Base-by-base conservation (phyloP, 2,797 vertebrate genomes). In the Pipistrellus pygmaeus region DNA sequence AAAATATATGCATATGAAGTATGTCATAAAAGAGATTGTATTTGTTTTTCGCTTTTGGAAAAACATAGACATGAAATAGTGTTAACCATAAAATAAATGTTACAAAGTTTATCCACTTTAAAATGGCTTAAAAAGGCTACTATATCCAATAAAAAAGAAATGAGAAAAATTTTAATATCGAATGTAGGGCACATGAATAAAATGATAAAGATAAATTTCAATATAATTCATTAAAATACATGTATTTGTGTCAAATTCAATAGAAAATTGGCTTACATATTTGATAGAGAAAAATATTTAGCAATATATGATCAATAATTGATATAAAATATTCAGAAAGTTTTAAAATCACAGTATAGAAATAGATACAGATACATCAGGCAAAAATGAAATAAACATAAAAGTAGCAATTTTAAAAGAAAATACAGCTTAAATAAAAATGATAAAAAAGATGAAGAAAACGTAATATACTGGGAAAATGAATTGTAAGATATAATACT, bases 181-280 rank as follows among this genome's bases (percentile, higher is more conserved):
- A 88, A 85, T 81, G 62, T 60, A 72, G 17, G 9, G 51, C 82
- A 27, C 32, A 77, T 48, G 32, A 90, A 2, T 68, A 32, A 44
- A 84, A 75, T 44, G 14, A 55, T 68, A 73, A 55, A 76, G 27
- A 27, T 17, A 18, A 11, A 83, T 60, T 64, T 85, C 66, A 90
- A 85, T 84, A 10, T 84, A 91, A 84, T 62, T 84, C 11, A 77
- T 64, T 92, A 73, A 55, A 78, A 72, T 60, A 53, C 21, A 30
- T 38, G 12, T 9, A 75, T 86, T 83, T 83, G 20, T 48, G 57
- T 76, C 57, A 94, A 71, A 82, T 93, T 38, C 27, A 82, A 78
- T 89, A 86, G 77, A 81, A 75, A 80, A 77, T 9, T 35, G 12
- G 17, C 2, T 32, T 88, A 89, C 4, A 91, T 53, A 80, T 46